phyloP scores from a whole-genome alignment of 2,888 invertebrate genomes.

The Trissolcus japonicus region DNA sequence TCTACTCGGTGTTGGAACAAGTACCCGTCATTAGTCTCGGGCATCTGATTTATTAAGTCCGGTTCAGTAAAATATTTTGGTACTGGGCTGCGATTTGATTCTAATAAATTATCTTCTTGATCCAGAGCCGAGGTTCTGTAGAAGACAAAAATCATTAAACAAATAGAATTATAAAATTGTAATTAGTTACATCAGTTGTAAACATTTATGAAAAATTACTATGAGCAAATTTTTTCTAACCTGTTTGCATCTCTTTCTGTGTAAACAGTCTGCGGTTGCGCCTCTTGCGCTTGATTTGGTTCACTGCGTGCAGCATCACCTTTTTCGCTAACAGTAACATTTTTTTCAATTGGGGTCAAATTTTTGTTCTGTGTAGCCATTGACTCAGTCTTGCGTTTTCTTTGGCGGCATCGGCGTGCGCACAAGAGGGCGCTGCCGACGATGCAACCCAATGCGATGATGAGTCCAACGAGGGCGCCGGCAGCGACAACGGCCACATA shows the following conservation, averaged over 20 bases:
- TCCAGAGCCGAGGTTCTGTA: slow-evolving; percentile 59
- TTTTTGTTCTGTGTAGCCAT: slow-evolving; percentile 68
- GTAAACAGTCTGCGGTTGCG: slow-evolving; percentile 57
- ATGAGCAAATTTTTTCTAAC: slow-evolving; percentile 12
- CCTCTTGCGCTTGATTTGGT: slow-evolving; percentile 77
- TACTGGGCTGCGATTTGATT: slow-evolving; percentile 44
- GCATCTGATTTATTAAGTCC: slow-evolving; percentile 76
- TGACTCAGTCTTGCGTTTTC: slow-evolving; percentile 68
- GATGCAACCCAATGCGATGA: slow-evolving; percentile 69
- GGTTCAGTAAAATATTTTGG: slow-evolving; percentile 76
- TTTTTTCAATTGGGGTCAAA: slow-evolving; percentile 74
- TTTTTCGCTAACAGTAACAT: slow-evolving; percentile 73
- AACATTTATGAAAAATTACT: too few relatives aligned
- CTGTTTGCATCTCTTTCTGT: slow-evolving; percentile 65
- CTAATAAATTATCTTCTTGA: slow-evolving; percentile 31
- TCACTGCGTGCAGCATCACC: slow-evolving; percentile 72
- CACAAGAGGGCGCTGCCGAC: slow-evolving; percentile 70
- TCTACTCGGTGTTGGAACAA: slow-evolving; percentile 67
- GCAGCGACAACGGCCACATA: slow-evolving; percentile 71
- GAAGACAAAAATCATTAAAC: background rate
- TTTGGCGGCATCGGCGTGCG: slow-evolving; percentile 66
- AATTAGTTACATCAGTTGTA: background rate
- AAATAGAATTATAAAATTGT: background rate
- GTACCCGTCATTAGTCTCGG: slow-evolving; percentile 66
- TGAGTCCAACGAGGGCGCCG: slow-evolving; percentile 70